phyloP scores from a whole-genome alignment of 2,888 invertebrate genomes.

The Heliconius cydno region DNA sequence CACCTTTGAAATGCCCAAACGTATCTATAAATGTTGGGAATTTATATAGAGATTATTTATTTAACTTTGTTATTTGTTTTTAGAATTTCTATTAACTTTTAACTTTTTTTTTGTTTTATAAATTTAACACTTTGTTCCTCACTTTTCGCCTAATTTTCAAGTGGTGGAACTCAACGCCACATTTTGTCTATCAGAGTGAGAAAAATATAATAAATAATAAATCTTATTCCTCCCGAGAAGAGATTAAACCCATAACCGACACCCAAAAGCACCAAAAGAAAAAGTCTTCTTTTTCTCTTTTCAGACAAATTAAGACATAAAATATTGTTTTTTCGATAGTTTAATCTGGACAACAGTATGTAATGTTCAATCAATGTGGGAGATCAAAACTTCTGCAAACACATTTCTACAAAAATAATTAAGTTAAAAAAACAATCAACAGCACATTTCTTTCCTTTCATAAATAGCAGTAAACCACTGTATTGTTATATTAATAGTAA shows the following conservation, averaged over 20 bases:
- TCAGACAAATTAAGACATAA: no score
- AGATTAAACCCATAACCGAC: not conserved
- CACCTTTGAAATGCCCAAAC: slow-evolving; percentile 79
- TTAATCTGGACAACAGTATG: not conserved
- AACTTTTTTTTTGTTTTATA: not conserved
- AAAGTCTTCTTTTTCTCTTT: no score
- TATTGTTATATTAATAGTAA: not conserved
- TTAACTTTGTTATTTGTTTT: not conserved
- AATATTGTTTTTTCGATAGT: not conserved
- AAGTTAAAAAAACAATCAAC: not conserved
- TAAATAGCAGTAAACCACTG: not conserved
- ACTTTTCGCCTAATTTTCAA: not conserved
- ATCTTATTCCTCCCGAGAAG: not conserved
- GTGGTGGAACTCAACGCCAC: not conserved
- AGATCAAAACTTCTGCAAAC: not conserved
- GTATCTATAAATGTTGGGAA: slow-evolving; percentile 75
- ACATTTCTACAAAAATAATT: not conserved
- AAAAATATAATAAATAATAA: not conserved
- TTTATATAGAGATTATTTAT: not conserved
- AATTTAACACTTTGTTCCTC: not conserved
- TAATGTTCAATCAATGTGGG: not conserved
- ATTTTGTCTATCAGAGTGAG: not conserved
- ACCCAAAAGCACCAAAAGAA: no score
- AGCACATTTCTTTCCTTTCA: not conserved
- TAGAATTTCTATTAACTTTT: not conserved